Percentiles rank a stretch among this genome's conserved stretches.
Evolutionary conservation across 2,797 vertebrate genomes (phyloP).

Genomic region (Centroberyx gerrardi): DNA sequence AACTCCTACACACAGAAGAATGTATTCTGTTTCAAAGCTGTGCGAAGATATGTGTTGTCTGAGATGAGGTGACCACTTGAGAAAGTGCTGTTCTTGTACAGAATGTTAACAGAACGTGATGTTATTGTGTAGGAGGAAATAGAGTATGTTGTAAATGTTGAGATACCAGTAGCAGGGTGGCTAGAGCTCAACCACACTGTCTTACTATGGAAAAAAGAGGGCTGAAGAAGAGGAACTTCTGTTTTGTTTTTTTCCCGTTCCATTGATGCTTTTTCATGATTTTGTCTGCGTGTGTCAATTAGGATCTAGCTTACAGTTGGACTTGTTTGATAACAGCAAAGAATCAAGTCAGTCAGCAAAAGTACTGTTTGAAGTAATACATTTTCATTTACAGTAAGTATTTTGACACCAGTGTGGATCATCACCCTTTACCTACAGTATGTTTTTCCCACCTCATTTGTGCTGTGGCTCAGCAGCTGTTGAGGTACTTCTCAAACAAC

Average conservation of each 20-base stretch:
- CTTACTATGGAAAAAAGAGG: constrained; percentile 10
- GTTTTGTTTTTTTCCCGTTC: not conserved
- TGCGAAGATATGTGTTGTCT: constrained; percentile 42
- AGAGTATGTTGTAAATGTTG: constrained; percentile 40
- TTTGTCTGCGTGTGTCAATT: constrained; percentile 49
- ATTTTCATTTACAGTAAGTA: constrained; percentile 44
- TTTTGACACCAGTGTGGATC: constrained; percentile 42
- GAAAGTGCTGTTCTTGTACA: constrained; percentile 53
- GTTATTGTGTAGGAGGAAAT: constrained; percentile 65
- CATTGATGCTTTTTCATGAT: constrained; percentile 19
- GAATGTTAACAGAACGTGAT: constrained; percentile 59
- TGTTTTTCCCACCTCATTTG: constrained; percentile 52
- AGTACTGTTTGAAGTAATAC: constrained; percentile 10
- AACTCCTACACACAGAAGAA: constrained; percentile 66
- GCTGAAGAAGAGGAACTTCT: not conserved
- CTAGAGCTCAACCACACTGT: constrained; percentile 8
- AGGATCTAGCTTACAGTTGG: constrained; percentile 10
- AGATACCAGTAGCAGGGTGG: constrained; percentile 30
- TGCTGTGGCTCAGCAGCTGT: constrained; percentile 34
- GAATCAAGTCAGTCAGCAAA: constrained; percentile 13
- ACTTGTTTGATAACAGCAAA: constrained; percentile 25
- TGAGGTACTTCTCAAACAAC: constrained; percentile 38
- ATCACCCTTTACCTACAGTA: constrained; percentile 6
- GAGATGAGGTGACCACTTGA: constrained; percentile 62
- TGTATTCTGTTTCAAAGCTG: constrained; percentile 26